phyloP scores from a whole-genome alignment of 2,113 vertebrate species.

The Rhegmatorhina hoffmannsi region DNA sequence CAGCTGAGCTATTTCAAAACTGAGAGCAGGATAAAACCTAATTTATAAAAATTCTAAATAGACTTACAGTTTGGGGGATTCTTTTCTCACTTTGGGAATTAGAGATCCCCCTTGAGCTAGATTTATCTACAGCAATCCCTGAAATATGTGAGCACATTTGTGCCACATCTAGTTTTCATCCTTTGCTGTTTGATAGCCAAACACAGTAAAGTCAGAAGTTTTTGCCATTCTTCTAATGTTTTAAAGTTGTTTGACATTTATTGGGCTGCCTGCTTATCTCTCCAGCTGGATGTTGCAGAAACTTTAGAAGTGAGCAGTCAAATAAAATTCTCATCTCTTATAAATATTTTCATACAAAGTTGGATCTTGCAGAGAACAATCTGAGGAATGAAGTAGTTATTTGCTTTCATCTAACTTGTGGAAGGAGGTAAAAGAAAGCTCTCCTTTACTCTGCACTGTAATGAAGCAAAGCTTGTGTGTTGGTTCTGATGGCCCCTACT shows the following conservation, averaged over 20 bases:
- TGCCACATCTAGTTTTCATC: slow-evolving; percentile 23
- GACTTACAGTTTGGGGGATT: neutral
- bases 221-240: slow-evolving; percentile 34
- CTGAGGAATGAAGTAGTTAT: slow-evolving; percentile 38
- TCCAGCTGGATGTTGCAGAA: slow-evolving; percentile 51
- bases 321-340: slow-evolving; percentile 59
- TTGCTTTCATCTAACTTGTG: slow-evolving; percentile 39
- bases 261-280: slow-evolving; percentile 48
- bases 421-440: slow-evolving; percentile 44
- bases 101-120: neutral
- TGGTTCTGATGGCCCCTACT: slow-evolving; percentile 29
- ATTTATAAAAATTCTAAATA: slow-evolving; percentile 3
- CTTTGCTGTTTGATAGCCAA: neutral
- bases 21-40: neutral
- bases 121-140: neutral
- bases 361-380: slow-evolving; percentile 26
- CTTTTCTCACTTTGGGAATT: neutral
- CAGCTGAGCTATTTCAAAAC: neutral
- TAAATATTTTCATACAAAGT: slow-evolving; percentile 58
- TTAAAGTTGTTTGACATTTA: slow-evolving; percentile 55
- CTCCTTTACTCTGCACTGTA: slow-evolving; percentile 23
- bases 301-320: slow-evolving; percentile 55
- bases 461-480: slow-evolving; percentile 47
- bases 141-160: neutral
- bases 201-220: neutral